Conservation (phyloP, 2,113 vertebrate genomes). For the Ursus arctos region DNA sequence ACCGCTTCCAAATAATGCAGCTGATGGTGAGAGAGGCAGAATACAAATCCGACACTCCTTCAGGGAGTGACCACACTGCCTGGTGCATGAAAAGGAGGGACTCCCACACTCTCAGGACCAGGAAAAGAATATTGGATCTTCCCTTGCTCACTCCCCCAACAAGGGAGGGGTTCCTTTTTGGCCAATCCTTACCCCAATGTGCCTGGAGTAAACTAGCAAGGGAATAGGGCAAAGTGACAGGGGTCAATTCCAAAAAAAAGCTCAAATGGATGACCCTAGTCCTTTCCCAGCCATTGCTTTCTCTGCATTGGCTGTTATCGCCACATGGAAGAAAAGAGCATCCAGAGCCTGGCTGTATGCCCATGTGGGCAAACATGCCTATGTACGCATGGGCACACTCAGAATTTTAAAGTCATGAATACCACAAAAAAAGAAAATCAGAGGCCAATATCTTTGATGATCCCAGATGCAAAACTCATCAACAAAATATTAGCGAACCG, state of each 20-base stretch:
- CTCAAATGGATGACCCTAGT: neutral
- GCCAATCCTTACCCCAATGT: neutral
- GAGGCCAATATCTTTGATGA: neutral
- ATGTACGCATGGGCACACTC: neutral
- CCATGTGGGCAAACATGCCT: fast-evolving
- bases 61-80: neutral
- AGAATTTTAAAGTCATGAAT: neutral
- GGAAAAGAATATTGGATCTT: neutral
- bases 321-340: neutral
- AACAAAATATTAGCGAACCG: neutral
- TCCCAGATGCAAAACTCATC: neutral
- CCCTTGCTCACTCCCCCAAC: too few species aligned
- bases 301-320: neutral
- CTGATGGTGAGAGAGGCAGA: neutral
- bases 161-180: neutral
- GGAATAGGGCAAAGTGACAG: neutral
- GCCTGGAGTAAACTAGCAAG: neutral
- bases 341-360: neutral
- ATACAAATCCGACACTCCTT: neutral
- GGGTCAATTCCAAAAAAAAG: neutral
- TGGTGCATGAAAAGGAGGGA: neutral
- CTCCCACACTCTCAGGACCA: neutral
- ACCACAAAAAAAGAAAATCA: neutral
- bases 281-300: neutral
- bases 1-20: conserved; percentile 15